Base-by-base conservation (phyloP, 2,113 vertebrate species). In the Percopsis transmontana region DNA sequence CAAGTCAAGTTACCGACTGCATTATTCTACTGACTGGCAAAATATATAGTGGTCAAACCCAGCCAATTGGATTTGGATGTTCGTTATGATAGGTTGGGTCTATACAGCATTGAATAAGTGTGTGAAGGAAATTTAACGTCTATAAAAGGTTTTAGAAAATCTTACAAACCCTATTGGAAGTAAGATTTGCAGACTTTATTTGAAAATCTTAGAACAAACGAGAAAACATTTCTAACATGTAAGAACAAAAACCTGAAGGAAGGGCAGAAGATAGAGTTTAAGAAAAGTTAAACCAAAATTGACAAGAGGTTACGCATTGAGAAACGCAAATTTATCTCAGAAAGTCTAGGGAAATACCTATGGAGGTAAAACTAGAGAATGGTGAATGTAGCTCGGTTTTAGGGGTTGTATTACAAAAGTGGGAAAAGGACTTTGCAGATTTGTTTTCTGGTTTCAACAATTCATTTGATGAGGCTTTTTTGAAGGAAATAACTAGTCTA, bases 381-480 rank as follows among this genome's bases (percentile, higher is more conserved):
- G 13, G 20, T 10, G 19, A 24, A 24, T 24, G 20, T 54, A 21
- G 23, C 21, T 24, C 20, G 21, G 5, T 9, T 13, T 4, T 24
- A 13, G 52, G 7, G 10, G 8, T 53, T 15, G 51, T 55, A 15
- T 33, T 55, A 16, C 13, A 16, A 16, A 27, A 33, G 15, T 33
- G 24, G 53, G 53, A 55, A 33, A 55, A 33, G 24, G 51, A 53
- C 14, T 53, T 53, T 23, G 20, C 51, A 21, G 19, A 55, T 53
- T 55, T 55, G 15, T 55, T 55, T 55, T 55, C 20, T 2, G 7
- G 23, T 11, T 20, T 11, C 16, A 20, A 53, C 11, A 7, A 20
- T 18, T 18, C 48, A 14, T 33, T 27, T 33, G 23, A 38, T 55
- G 21, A 18, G 18, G 18, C 4, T 27, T 38, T 55, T 33, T 19